Evolutionary conservation across 2,113 vertebrate genomes (phyloP).

Genomic region (Crotalus tigris): DNA sequence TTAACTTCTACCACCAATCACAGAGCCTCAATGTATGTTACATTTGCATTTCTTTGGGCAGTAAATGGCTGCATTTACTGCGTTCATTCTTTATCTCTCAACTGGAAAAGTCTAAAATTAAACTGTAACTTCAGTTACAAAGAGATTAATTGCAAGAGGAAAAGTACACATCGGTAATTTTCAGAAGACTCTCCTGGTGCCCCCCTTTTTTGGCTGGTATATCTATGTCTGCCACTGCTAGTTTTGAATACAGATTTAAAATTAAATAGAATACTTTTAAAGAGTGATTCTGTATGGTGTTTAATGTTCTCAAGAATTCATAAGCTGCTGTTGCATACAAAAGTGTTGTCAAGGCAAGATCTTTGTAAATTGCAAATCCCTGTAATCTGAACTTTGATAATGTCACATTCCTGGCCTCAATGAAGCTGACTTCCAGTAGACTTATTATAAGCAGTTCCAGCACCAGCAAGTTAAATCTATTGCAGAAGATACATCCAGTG

Average conservation of each 20-base stretch:
- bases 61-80: neutral
- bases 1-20: neutral
- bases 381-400: neutral
- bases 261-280: neutral
- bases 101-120: neutral
- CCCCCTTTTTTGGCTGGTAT: neutral
- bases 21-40: neutral
- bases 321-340: neutral
- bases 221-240: neutral
- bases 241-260: neutral
- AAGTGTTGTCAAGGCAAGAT: neutral
- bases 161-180: neutral
- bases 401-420: neutral
- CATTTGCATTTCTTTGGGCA: neutral
- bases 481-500: constrained; percentile 65
- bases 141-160: neutral
- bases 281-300: neutral
- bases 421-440: constrained; percentile 25
- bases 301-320: neutral
- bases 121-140: neutral
- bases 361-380: neutral
- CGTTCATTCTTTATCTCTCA: constrained; percentile 1
- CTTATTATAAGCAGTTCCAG: constrained; percentile 39
- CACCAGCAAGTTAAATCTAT: constrained; percentile 33
- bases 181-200: constrained; percentile 16